Base-by-base conservation (phyloP, 2,797 vertebrate species). In the Taeniopygia guttata region DNA sequence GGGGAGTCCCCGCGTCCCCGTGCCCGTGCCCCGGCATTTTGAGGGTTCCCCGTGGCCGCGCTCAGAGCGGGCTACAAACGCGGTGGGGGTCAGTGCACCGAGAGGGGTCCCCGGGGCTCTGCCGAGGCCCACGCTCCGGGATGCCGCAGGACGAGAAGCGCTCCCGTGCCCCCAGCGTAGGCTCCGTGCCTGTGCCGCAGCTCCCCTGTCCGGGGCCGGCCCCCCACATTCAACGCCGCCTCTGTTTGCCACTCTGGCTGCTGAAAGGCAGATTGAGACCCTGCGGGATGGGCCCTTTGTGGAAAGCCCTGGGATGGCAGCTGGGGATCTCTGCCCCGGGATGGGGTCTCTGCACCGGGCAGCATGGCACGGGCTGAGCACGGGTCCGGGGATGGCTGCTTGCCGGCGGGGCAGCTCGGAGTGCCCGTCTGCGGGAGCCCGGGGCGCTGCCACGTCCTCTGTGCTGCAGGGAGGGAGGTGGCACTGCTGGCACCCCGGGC, bases 191-290 rank as follows among this genome's bases (percentile, higher is more conserved):
- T 8, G 54, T 16, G 38, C 48, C n/a, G 46, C 19, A 48, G 49
- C 77, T 30, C 19, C 63, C 62, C 76, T 10, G 77, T 13, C 22
- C 19, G 16, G 25, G 49, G 30, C 64, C 69, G 54, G 77, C 60
- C 90, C 60, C 85, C 70, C 73, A 5, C 38, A 8, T 63, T 87
- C 78, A 94, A 84, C 87, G 91, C 66, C 17, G 42, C 60, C 87
- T 93, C 91, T 94, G 95, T 91, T 90, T 6, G 5, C 52, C 7
- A 1, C 60, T 17, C 8, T 16, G 60, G 69, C 89, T 32, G 52
- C 77, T 87, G 69, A 89, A 87, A 93, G 84, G 60, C 48, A 10
- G 85, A 77, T 74, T 87, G 90, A 80, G 73, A 84, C 52, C 59
- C 68, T 29, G 54, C 17, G 22, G 81, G 46, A 7, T 13, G 1